Evolutionary conservation across 2,797 vertebrate genomes (phyloP), one percentile per base, ranked within the genome.

Genomic region (Danio kyathit): DNA sequence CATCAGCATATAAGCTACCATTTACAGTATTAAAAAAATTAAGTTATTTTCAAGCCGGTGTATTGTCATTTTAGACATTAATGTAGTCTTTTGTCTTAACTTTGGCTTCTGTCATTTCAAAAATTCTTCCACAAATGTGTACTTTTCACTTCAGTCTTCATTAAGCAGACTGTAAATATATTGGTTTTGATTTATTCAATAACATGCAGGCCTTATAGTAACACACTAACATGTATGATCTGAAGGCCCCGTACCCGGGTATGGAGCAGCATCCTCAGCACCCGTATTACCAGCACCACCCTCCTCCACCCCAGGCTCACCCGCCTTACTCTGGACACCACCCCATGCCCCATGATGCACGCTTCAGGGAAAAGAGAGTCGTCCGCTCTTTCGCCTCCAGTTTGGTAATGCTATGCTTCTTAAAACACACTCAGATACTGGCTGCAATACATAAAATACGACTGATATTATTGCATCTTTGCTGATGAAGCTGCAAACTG

Each of bases 241-340:
- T 29, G 46, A 86, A 98, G 97, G 95, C 96, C 0, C 94, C 96
- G 0, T 98, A 98, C 87, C 96, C 97, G 1, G 95, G 95, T 64
- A 96, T 99, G 92, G 97, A 98, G 90, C 97, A 97, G 73, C 93
- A 95, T 48, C 92, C 96, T 76, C 89, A 97, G 86, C 97, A 88
- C 89, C 96, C 96, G 3, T 98, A 98, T 76, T 98, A 98, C 90
- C 96, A 98, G 74, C 97, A 99, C 71, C 97, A 97, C 57, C 96
- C 96, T 56, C 95, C 97, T 5, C 95, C 97, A 16, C 97, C 95
- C 88, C 96, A 96, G 87, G 89, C 96, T 14, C 97, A 99, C 80
- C 96, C 97, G 80, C 94, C 95, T 1, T 99, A 97, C 87, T 96
- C 96, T 65, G 96, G 95, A 87, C 95, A 98, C 86, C 97, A 98